These are phyloP conservation scores for Clarias macrocephalus DNA, from an alignment of 2,113 vertebrate species.

Conservation along the genomic window DNA sequence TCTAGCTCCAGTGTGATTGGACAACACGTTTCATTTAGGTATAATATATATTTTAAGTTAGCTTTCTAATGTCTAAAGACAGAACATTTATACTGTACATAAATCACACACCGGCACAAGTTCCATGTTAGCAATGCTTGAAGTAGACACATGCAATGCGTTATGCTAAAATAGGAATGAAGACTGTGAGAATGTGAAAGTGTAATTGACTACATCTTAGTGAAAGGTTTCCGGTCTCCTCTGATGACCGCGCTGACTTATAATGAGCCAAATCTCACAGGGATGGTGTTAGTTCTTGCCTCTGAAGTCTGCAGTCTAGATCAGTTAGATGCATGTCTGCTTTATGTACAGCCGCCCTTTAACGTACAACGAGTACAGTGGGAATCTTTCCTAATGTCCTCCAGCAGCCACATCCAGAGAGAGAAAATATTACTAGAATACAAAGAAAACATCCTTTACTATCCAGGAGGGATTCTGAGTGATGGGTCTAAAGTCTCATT, in stretches of 20 bases:
- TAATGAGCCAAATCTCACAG: constrained; percentile 21
- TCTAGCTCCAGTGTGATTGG: constrained; percentile 53
- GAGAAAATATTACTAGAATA: constrained; percentile 58
- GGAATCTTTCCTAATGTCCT: constrained; percentile 51
- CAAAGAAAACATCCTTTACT: constrained; percentile 58
- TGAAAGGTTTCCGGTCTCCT: constrained; percentile 1
- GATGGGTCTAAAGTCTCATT: constrained; percentile 49
- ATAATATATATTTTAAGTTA: constrained; percentile 39
- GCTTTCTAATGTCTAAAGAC: constrained; percentile 17
- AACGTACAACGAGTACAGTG: constrained; percentile 28
- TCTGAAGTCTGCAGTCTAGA: constrained; percentile 10
- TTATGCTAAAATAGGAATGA: constrained; percentile 24
- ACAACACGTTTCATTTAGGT: constrained; percentile 43
- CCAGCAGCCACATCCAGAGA: constrained; percentile 62
- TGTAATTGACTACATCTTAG: not conserved
- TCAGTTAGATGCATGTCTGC: constrained; percentile 41
- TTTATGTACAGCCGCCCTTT: constrained; percentile 50
- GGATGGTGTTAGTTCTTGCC: not conserved
- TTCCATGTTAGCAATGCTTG: not conserved
- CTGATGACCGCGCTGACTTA: constrained; percentile 21
- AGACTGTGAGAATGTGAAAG: constrained; percentile 18
- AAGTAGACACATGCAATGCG: constrained; percentile 5
- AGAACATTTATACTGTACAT: constrained; percentile 28
- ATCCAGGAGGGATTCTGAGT: constrained; percentile 55
- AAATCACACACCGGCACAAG: not conserved